Base-by-base conservation (phyloP, 2,113 vertebrate genomes). In the Plecotus auritus region DNA sequence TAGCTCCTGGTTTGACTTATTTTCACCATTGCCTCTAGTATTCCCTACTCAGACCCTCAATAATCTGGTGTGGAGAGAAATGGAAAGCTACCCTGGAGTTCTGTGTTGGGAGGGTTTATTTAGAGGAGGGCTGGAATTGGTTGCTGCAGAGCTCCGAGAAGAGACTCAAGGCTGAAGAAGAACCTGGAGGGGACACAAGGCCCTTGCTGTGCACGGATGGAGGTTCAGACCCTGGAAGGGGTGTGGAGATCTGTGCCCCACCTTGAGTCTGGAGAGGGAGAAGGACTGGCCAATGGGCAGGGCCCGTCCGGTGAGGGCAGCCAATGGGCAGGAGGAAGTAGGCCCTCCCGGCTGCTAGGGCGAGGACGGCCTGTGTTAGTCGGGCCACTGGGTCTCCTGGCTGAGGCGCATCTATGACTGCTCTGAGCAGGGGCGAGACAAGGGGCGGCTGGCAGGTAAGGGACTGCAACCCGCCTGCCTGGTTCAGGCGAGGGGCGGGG, bases 341-440 rank as follows among this genome's bases (percentile, higher is more conserved):
- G 45, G 28, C 4, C 51, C 7, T 54, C 22, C 5, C 1, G 82
- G 54, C 54, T 56, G 54, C 22, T 8, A 45, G 32, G 84, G 54
- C 26, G 56, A 85, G 54, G 92, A 54, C 89, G 42, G 82, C 64
- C 35, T 9, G 49, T 9, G 4, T 2, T 6, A 0, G 17, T 30
- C 8, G 0, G 1, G 78, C 47, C 12, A 64, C 11, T 14, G 3
- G 1, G 83, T 69, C 1, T 8, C 2, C 4, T 12, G 51, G 3
- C n/a, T 90, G 64, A 66, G 95, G 51, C 30, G 37, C 70, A 2
- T 91, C 18, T 51, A 91, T 96, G 97, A 95, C 95, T n/a, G 97
- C 97, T 13, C 90, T 12, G 90, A 74, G 91, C 73, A 54, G 30
- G 59, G 76, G 18, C 10, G 91, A 84, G 54, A 49, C 72, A 0